Base-by-base conservation (phyloP, 2,113 vertebrate species). In the Maccullochella peelii region DNA sequence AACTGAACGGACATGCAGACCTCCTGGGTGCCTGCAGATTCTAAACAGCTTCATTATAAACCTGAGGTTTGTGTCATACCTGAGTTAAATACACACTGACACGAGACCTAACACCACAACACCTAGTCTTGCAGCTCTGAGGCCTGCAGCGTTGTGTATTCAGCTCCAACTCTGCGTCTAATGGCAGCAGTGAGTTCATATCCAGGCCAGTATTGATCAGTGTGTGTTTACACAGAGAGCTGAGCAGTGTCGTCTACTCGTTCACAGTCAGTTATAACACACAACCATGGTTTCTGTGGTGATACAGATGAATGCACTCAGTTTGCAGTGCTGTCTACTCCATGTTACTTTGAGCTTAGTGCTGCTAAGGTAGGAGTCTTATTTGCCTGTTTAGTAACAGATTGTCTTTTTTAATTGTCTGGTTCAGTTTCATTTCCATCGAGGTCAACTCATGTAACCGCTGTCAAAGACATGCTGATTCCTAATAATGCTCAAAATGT, bases 341-440 rank as follows among this genome's bases (percentile, higher is more conserved):
- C 6, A 33, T 16, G 0, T 85, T 44, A 42, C 66, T 42, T 49
- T 93, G 67, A 74, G 47, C 38, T 58, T 91, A 71, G 49, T 83
- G 62, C 83, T 92, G n/a, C 59, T 91, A 33, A 92, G 94, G 94
- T 94, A 91, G 25, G 88, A 33, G 2, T 42, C 73, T 49, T 18
- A 14, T 38, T 68, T 50, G 3, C 71, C 40, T 42, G 5, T 61
- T 80, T 30, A 23, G 23, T 21, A 14, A 49, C 27, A 16, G 23
- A 63, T 23, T 40, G 20, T 3, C 23, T 36, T n/a, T 72, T 61
- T 55, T 67, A 1, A 30, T 67, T 73, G 44, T 54, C 4, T 70
- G 61, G 0, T 15, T n/a, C 18, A 8, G 33, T 25, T 63, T 25
- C 30, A 73, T 50, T 58, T 77, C 27, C 10, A 30, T 21, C n/a